phyloP scores from a whole-genome alignment of 2,797 vertebrate species.

The Alfaro cultratus region DNA sequence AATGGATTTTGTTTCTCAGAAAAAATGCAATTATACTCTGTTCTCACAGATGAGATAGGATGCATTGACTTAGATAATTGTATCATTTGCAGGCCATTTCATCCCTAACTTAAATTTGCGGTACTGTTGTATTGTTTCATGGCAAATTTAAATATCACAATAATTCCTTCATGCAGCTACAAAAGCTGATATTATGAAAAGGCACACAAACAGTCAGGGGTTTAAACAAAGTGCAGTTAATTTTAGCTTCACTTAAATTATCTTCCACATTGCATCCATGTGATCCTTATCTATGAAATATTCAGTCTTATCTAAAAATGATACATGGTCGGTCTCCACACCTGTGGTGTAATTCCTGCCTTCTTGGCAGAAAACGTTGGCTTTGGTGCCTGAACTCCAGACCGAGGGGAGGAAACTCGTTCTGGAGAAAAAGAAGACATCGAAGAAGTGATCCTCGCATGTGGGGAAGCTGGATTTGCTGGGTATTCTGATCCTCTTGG shows the following conservation, averaged over 20 bases:
- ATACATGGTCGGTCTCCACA: conserved; percentile 95
- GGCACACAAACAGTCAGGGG: conserved; percentile 30
- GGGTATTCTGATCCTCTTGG: conserved; percentile 55
- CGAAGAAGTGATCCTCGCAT: conserved; percentile 79
- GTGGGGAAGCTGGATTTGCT: conserved; percentile 51
- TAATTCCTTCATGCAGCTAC: conserved; percentile 23
- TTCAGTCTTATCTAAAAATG: conserved; percentile 66
- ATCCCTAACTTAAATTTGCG: neutral
- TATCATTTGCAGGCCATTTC: conserved; percentile 4
- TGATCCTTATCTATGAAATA: conserved; percentile 16
- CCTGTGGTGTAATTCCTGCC: conserved; percentile 93
- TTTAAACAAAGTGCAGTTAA: conserved; percentile 29
- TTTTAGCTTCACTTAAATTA: conserved; percentile 9
- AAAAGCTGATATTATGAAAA: conserved; percentile 19
- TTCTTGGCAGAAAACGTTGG: conserved; percentile 94
- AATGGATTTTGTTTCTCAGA: conserved; percentile 15
- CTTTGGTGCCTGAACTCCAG: conserved; percentile 86
- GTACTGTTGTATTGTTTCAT: conserved; percentile 9
- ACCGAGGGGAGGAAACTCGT: conserved; percentile 83
- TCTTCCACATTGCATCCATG: conserved; percentile 12
- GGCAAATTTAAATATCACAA: conserved; percentile 11
- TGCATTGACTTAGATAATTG: conserved; percentile 9
- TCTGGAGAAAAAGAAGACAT: conserved; percentile 76
- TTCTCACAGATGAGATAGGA: conserved; percentile 16
- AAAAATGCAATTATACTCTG: conserved; percentile 8